Evolutionary conservation across 2,797 vertebrate genomes (phyloP), one percentile per base, ranked within the genome.

Genomic region (Gallirallus australis): DNA sequence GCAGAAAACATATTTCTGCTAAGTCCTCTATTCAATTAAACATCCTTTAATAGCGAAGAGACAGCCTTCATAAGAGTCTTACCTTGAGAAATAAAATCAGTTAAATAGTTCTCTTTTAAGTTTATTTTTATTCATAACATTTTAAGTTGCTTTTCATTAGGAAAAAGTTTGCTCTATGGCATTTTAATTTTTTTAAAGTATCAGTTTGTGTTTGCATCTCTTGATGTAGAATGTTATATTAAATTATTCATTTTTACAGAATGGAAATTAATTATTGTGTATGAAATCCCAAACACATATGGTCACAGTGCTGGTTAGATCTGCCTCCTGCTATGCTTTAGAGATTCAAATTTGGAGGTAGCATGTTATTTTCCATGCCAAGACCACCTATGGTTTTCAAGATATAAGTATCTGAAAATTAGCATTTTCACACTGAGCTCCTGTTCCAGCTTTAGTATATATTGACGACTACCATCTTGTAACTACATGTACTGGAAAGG

Each of bases 191-290:
- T 96, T 96, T 94, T 92, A 12, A 97, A 91, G 86, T 95, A 97
- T 96, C 94, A 88, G 65, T 97, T 97, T 96, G 95, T 97, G 93
- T 97, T 98, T 96, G 82, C 85, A 93, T 97, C 95, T 91, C 76
- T 94, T 95, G 95, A 97, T 37, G 72, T 96, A 87, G 97, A 95
- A 97, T 95, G 94, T 94, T 94, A 93, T 95, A 98, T 97, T 98
- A 98, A 97, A 98, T 98, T 98, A 98, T 98, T 98, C 97, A 98
- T 97, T 97, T 98, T 96, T 97, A 96, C 97, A 97, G 97, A 97
- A 97, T 97, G 94, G 97, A 98, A 98, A 98, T 98, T 98, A 98
- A 98, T 98, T 98, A 98, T 98, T 97, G 97, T 97, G 96, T 98
- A 97, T 97, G 96, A 98, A 97, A 98, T 98, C 97, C 97, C 97